Percentiles rank a stretch among this genome's conserved stretches.
Conservation (phyloP, 2,888 invertebrate genomes). For the Tipula confusa region DNA sequence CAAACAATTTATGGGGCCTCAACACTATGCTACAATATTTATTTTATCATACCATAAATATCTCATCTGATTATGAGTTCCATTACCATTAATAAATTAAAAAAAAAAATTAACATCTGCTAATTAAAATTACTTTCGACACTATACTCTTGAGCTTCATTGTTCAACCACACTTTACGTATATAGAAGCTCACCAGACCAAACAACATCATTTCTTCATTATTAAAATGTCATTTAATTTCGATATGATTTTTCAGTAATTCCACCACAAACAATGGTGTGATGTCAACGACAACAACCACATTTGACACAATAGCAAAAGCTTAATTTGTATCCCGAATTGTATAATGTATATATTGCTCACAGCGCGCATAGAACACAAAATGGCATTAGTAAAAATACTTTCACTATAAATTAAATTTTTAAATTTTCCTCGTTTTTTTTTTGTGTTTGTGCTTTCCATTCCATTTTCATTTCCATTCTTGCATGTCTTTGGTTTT, state of each 20-base stretch:
- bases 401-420: slow-evolving; percentile 20
- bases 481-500: background rate
- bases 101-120: background rate
- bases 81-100: background rate
- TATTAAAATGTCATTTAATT: background rate
- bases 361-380: background rate
- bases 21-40: no score
- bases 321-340: background rate
- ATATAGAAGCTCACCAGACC: background rate
- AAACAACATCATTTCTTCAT: background rate
- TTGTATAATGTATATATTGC: background rate
- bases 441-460: no score
- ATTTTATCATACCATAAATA: no score
- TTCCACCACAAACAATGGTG: background rate
- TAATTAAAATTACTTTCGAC: background rate
- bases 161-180: background rate
- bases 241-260: background rate
- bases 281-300: background rate
- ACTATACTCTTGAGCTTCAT: background rate
- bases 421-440: background rate
- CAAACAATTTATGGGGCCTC: no score
- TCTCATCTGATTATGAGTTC: background rate
- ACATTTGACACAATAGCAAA: background rate
- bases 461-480: background rate
- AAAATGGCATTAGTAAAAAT: background rate